These are phyloP conservation scores for Dryas iulia DNA, from an alignment of 1,140 invertebrate genomes.

Conservation along the genomic window DNA sequence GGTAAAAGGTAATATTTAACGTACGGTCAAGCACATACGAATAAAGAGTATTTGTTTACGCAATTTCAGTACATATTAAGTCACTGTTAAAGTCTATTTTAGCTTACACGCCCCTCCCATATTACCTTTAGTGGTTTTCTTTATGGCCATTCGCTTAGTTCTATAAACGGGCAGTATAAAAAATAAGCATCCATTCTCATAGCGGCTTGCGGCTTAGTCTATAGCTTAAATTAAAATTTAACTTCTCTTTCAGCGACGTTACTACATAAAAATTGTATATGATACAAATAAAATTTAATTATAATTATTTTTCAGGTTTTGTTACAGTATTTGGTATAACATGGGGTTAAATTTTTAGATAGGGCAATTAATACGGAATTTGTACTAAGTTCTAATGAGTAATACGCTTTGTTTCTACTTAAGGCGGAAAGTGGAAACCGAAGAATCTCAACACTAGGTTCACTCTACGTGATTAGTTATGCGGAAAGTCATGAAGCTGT, in stretches of 20 bases:
- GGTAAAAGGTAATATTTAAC: constrained; percentile 50
- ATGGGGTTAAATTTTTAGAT: no score
- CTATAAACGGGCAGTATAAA: constrained; percentile 40
- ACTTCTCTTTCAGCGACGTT: constrained; percentile 6
- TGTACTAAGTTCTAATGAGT: no score
- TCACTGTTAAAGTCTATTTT: not conserved
- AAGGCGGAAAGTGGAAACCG: no score
- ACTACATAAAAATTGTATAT: not conserved
- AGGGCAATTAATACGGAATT: no score
- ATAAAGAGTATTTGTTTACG: constrained; percentile 21
- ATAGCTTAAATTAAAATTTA: constrained; percentile 39
- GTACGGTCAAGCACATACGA: constrained; percentile 38
- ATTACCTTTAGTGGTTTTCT: constrained; percentile 31
- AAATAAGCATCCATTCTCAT: constrained; percentile 46
- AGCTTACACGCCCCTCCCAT: not conserved
- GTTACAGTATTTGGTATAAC: no score
- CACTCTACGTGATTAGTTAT: no score
- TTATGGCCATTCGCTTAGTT: constrained; percentile 40
- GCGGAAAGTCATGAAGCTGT: no score
- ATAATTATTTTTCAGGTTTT: not conserved
- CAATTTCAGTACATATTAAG: constrained; percentile 16
- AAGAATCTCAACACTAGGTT: no score
- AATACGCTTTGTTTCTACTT: no score
- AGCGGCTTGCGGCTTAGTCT: constrained; percentile 33
- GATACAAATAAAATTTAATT: not conserved